Base-by-base conservation (phyloP, 2,113 vertebrate genomes). In the Gambusia holbrooki region DNA sequence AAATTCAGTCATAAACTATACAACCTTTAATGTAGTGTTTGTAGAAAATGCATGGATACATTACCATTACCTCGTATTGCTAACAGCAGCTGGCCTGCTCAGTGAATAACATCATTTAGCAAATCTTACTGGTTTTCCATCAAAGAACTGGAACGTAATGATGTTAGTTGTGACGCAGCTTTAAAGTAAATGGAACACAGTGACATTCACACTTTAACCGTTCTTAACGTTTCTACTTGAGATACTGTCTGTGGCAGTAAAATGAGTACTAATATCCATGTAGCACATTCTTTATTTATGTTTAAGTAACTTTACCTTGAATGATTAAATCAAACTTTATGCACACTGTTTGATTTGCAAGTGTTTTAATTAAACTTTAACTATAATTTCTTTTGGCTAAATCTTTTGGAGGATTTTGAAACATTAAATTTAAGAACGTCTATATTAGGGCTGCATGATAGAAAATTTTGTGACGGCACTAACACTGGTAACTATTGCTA, bases 301-400 rank as follows among this genome's bases (percentile, higher is more conserved):
- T 48, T 33, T 30, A 9, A 19, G 2, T 33, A 8, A 8, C 27
- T 45, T n/a, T 62, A 66, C 62, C 74, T 37, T 76, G 22, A 60
- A 48, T 58, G 25, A 40, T 30, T 35, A 48, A 40, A 68, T 69
- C 17, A 62, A 48, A 76, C 45, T 69, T 33, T 33, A 69, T 70
- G 60, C 30, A 29, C 25, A 62, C 22, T 30, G 60, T 58, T 67
- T 35, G 45, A 28, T 14, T 58, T 71, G 51, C n/a, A 66, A 77
- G 65, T 0, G 35, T 62, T 65, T 19, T 25, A 22, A 37, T 65
- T 64, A 15, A 54, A 45, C 30, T 40, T 71, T 51, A 48, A 15
- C 40, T 30, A 37, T 54, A 48, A 3, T 19, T 64, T 71, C 19
- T 79, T 65, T 65, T n/a, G 17, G 45, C 17, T 19, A 5, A 48